A percentile compares a stretch with the other conserved stretches of the same genome.
Evolutionary conservation across 2,113 vertebrate species (phyloP).

Genomic region (Scopus umbretta): DNA sequence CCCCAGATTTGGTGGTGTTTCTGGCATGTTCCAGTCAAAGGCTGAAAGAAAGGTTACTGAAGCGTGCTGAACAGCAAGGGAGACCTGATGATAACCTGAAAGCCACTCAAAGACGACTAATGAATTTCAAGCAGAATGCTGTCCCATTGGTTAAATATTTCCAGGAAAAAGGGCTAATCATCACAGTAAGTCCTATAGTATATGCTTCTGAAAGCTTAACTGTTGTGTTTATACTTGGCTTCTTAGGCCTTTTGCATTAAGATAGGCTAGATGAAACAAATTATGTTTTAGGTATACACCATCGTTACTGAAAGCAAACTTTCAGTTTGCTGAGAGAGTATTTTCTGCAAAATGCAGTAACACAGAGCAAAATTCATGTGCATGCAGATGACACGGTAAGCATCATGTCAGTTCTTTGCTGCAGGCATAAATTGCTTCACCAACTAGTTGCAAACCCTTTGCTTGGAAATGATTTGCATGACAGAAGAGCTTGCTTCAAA

Average conservation of each 20-base stretch:
- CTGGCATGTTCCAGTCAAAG: constrained; percentile 90
- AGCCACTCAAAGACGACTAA: constrained; percentile 90
- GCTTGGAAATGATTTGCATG: background rate
- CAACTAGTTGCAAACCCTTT: background rate
- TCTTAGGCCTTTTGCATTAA: background rate
- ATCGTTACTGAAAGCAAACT: background rate
- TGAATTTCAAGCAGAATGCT: constrained; percentile 96
- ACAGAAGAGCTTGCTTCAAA: background rate
- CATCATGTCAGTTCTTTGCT: background rate
- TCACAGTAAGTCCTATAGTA: constrained; percentile 82
- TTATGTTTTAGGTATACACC: background rate
- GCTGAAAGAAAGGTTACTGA: constrained; percentile 90
- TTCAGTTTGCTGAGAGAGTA: background rate
- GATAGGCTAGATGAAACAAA: background rate
- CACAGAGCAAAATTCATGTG: background rate
- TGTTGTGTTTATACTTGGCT: background rate
- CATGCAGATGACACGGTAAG: background rate
- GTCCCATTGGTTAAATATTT: constrained; percentile 94
- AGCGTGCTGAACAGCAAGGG: constrained; percentile 90
- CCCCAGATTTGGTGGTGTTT: constrained; percentile 95
- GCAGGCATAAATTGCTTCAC: background rate
- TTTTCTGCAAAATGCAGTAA: background rate
- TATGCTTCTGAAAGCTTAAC: background rate
- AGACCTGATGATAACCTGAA: constrained; percentile 96
- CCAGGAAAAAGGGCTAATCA: constrained; percentile 92